phyloP scores from a whole-genome alignment of 64 coral and sea anemone species.

The Catalaphyllia jardinei region DNA sequence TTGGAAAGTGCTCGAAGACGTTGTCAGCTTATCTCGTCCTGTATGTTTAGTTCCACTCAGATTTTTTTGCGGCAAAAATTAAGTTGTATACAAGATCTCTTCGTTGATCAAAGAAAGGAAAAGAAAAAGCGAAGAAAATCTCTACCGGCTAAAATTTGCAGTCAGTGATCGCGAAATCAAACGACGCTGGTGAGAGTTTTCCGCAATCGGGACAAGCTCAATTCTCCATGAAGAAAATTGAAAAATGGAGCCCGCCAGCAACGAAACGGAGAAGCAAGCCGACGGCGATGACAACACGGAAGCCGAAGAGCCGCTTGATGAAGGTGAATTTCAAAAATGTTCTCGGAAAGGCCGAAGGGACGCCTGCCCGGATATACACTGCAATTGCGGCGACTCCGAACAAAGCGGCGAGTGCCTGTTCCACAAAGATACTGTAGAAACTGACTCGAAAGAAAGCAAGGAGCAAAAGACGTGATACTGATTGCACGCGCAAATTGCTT shows the following conservation, averaged over 20 bases:
- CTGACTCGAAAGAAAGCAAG: not conserved
- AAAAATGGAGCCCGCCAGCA: conserved; percentile 22
- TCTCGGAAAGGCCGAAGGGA: conserved; percentile 31
- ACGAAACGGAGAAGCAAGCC: conserved; percentile 1
- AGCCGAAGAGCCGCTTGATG: not conserved
- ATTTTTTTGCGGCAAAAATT: not conserved
- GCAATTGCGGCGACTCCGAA: conserved; percentile 17
- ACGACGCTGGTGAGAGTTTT: not conserved
- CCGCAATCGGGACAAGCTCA: not conserved
- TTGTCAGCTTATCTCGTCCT: not conserved
- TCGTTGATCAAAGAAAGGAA: not conserved
- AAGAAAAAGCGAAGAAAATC: not conserved
- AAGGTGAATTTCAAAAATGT: conserved; percentile 35
- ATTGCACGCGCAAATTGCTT: not conserved
- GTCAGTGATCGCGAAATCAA: not conserved
- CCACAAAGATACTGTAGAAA: conserved; percentile 7
- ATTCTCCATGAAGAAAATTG: conserved; percentile 34
- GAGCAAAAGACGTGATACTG: conserved; percentile 10
- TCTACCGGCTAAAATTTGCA: not conserved
- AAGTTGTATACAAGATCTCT: not conserved
- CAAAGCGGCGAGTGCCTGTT: conserved; percentile 20
- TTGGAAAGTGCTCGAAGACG: not conserved
- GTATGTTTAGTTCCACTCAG: not conserved
- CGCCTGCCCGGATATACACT: conserved; percentile 40
- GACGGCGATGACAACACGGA: not conserved